These are phyloP conservation scores for Paramuricea clavata DNA, from an alignment of 92 coral and sea anemone genomes.

Conservation along the genomic window DNA sequence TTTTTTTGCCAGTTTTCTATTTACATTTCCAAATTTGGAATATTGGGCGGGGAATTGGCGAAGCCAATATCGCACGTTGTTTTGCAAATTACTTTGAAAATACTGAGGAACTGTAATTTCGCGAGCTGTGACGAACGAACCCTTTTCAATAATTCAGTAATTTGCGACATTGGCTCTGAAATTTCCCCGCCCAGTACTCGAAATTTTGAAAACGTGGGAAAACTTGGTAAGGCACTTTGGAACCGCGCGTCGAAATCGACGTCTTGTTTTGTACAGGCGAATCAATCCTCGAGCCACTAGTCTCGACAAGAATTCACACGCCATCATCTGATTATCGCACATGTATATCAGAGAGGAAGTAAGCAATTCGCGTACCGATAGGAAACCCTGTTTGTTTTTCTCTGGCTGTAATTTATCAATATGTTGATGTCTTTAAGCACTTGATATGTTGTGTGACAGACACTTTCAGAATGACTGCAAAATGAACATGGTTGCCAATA, in stretches of 20 bases:
- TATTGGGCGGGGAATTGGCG: not conserved
- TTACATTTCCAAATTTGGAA: not conserved
- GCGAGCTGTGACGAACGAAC: too few relatives aligned
- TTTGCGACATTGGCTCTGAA: too few relatives aligned
- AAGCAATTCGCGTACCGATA: slow-evolving; percentile 31
- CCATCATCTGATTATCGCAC: not conserved
- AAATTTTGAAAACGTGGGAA: too few relatives aligned
- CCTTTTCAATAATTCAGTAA: too few relatives aligned
- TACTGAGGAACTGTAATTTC: too few relatives aligned
- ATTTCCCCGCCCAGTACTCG: too few relatives aligned
- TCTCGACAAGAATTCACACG: not conserved
- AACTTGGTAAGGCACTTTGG: too few relatives aligned
- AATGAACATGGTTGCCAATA: not conserved
- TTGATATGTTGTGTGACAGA: not conserved
- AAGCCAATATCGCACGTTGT: not conserved
- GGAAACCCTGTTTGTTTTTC: slow-evolving; percentile 22
- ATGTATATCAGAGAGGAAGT: slow-evolving; percentile 15
- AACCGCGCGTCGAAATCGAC: too few relatives aligned
- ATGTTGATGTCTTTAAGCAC: slow-evolving; percentile 27
- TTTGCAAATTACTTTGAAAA: too few relatives aligned
- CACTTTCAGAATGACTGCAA: not conserved
- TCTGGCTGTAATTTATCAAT: not conserved
- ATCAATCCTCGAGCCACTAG: not conserved
- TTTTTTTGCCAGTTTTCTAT: not conserved
- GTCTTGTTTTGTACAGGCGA: not conserved